Conservation (phyloP, 2,797 vertebrate genomes). For the Phyllotis vaccarum region DNA sequence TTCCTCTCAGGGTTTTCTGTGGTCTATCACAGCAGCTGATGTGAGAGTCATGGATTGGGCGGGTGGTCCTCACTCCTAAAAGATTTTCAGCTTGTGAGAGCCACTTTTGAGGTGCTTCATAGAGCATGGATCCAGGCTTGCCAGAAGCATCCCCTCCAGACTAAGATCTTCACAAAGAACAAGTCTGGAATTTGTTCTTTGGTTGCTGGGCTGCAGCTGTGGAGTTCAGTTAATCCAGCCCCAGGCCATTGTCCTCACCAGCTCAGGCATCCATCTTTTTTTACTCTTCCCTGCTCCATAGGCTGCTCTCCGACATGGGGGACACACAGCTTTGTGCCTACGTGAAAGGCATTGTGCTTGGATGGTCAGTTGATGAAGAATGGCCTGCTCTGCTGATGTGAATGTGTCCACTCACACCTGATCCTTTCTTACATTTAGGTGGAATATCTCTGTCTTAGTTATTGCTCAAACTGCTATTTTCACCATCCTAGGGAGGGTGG, state of each 20-base stretch:
- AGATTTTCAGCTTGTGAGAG: fast-evolving
- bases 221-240: too few relatives aligned
- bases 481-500: too few relatives aligned
- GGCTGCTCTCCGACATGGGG: neutral
- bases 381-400: neutral
- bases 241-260: fast-evolving
- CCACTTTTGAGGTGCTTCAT: fast-evolving
- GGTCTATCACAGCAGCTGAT: fast-evolving
- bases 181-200: neutral
- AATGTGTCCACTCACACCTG: neutral
- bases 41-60: fast-evolving
- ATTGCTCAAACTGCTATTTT: too few relatives aligned
- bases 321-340: neutral
- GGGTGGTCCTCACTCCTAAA: neutral
- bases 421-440: too few relatives aligned
- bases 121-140: too few relatives aligned
- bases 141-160: neutral
- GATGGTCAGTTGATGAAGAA: neutral
- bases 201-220: neutral
- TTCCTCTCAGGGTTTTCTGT: fast-evolving
- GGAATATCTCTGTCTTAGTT: neutral
- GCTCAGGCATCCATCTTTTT: neutral
- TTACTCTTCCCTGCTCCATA: neutral
- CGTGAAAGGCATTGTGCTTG: neutral
- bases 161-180: fast-evolving